These are phyloP conservation scores for Xenopus borealis DNA, from an alignment of 2,113 vertebrate species.

Conservation along the genomic window DNA sequence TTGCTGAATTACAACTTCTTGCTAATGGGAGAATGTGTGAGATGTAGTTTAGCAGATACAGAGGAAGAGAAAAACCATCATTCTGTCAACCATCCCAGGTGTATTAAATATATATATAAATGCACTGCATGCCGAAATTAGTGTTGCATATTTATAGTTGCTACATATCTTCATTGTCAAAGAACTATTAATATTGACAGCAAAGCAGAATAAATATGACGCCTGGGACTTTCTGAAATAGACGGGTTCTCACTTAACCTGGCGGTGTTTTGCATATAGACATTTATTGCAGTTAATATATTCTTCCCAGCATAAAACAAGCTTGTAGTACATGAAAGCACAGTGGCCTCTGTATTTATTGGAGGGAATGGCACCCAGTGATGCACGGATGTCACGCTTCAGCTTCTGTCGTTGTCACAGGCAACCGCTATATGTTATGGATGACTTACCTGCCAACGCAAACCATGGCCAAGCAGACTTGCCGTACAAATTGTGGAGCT, in stretches of 20 bases:
- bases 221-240: not conserved
- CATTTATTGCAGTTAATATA: not conserved
- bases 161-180: not conserved
- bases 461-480: no score
- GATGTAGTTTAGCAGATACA: not conserved
- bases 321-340: not conserved
- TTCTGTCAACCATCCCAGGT: not conserved
- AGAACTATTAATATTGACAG: not conserved
- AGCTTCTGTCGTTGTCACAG: not conserved
- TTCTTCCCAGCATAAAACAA: not conserved
- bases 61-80: no score
- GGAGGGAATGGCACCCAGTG: not conserved
- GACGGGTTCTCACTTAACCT: not conserved
- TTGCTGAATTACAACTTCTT: no score
- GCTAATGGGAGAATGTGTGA: not conserved
- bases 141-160: not conserved
- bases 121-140: not conserved
- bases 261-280: slow-evolving; percentile 1
- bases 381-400: not conserved
- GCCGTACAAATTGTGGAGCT: no score
- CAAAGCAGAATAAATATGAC: not conserved
- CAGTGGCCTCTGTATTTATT: not conserved
- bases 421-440: not conserved
- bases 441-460: no score
- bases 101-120: not conserved